A percentile compares a stretch with the other conserved stretches of the same genome.
phyloP scores from a whole-genome alignment of 2,113 vertebrate genomes.

The Campylorhamphus procurvoides region DNA sequence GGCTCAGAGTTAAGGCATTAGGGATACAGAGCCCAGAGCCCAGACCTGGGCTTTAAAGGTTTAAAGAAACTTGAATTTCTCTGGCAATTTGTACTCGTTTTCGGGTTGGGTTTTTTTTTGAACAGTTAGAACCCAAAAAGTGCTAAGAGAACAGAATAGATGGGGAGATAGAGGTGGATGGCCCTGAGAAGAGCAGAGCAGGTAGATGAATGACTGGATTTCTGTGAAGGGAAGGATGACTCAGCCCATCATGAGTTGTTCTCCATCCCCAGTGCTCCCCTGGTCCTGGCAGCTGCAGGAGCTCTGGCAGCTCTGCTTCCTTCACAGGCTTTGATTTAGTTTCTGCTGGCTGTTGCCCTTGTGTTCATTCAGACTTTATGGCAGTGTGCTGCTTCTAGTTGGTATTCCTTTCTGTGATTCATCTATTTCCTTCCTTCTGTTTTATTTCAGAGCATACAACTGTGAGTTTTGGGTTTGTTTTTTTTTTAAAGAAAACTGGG shows the following conservation, averaged over 20 bases:
- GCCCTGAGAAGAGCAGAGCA: background rate
- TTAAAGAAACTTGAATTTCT: background rate
- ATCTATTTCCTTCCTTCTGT: background rate
- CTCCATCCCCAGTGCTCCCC: background rate
- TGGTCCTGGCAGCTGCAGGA: background rate
- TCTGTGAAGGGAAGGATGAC: background rate
- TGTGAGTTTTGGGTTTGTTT: background rate
- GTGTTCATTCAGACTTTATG: background rate
- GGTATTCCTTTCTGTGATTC: background rate
- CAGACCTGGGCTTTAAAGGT: background rate
- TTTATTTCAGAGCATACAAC: background rate
- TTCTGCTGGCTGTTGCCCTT: background rate
- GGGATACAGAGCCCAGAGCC: background rate
- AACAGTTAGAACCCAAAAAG: background rate
- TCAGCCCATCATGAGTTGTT: background rate
- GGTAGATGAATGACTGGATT: background rate
- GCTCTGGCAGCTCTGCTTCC: background rate
- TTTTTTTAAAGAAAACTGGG: background rate
- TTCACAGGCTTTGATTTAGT: background rate
- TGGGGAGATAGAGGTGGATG: background rate
- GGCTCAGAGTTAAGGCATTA: background rate
- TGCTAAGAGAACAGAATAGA: background rate
- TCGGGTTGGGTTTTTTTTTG: background rate
- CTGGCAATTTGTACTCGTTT: background rate
- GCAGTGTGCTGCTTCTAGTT: background rate